Evolutionary conservation across 2,113 vertebrate species (phyloP).

Genomic region (Athene cunicularia): DNA sequence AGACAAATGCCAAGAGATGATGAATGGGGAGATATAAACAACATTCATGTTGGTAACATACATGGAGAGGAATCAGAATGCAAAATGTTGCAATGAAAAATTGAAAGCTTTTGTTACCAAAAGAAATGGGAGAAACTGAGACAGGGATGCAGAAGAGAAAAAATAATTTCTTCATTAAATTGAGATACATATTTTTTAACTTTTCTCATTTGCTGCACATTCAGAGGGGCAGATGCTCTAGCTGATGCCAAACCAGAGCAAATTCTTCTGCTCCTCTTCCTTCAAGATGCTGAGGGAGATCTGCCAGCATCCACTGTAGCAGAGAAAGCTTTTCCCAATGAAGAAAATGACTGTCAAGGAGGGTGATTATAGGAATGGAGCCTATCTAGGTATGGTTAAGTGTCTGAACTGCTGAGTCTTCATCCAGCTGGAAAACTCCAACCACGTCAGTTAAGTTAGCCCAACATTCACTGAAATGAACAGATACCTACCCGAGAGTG

Average conservation of each 20-base stretch:
- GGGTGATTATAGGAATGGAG: neutral
- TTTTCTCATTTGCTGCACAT: neutral
- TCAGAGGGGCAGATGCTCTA: neutral
- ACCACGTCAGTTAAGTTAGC: neutral
- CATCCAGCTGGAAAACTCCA: neutral
- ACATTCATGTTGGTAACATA: neutral
- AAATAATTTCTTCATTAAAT: neutral
- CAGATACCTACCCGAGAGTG: accelerated
- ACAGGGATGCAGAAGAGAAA: neutral
- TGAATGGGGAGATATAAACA: neutral
- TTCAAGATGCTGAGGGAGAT: neutral
- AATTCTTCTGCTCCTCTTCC: neutral
- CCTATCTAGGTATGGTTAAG: neutral
- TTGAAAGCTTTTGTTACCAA: neutral
- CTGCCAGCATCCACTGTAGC: neutral
- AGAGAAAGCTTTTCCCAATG: neutral
- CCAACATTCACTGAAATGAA: neutral
- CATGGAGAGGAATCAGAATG: neutral
- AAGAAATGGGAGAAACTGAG: neutral
- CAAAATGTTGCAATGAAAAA: neutral
- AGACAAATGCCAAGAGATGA: neutral
- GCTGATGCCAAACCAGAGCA: neutral
- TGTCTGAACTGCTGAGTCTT: neutral
- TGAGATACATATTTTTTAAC: neutral
- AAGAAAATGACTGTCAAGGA: neutral